These are phyloP conservation scores for Halcyon chelicuti DNA, from an alignment of 2,797 vertebrate genomes.

Conservation along the genomic window DNA sequence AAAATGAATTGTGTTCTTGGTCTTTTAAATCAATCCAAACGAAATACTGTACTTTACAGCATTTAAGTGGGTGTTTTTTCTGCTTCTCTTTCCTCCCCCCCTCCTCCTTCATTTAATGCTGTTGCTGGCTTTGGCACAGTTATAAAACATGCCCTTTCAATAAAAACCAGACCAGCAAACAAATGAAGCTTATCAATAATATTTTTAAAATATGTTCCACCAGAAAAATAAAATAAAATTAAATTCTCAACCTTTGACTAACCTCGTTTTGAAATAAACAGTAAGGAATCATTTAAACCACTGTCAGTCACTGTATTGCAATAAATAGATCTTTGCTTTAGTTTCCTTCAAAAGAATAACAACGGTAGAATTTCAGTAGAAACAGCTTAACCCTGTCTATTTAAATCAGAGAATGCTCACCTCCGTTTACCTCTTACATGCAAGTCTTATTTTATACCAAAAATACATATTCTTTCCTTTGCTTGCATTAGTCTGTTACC, in stretches of 20 bases:
- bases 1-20: conserved; percentile 43
- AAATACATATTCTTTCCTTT: background rate
- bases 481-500: background rate
- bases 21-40: conserved; percentile 34
- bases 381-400: conserved; percentile 9
- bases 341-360: conserved; percentile 2
- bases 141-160: conserved; percentile 57
- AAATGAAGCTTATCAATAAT: conserved; percentile 58
- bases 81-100: conserved; percentile 1
- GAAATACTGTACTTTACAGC: conserved; percentile 42
- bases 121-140: conserved; percentile 20
- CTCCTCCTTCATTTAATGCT: background rate
- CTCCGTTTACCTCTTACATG: background rate
- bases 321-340: conserved; percentile 43
- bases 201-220: conserved; percentile 45
- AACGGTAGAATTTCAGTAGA: conserved; percentile 40
- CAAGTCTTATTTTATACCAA: background rate
- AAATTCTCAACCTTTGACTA: conserved; percentile 41
- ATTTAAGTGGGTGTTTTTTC: background rate
- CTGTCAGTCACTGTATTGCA: background rate
- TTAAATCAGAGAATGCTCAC: conserved; percentile 17
- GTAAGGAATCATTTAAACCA: conserved; percentile 55
- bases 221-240: conserved; percentile 39
- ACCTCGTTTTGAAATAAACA: conserved; percentile 50
- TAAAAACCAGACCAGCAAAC: conserved; percentile 59